A percentile compares a stretch with the other conserved stretches of the same genome.
Conservation (phyloP, 2,888 invertebrate genomes). For the Pardosa pseudoannulata region DNA sequence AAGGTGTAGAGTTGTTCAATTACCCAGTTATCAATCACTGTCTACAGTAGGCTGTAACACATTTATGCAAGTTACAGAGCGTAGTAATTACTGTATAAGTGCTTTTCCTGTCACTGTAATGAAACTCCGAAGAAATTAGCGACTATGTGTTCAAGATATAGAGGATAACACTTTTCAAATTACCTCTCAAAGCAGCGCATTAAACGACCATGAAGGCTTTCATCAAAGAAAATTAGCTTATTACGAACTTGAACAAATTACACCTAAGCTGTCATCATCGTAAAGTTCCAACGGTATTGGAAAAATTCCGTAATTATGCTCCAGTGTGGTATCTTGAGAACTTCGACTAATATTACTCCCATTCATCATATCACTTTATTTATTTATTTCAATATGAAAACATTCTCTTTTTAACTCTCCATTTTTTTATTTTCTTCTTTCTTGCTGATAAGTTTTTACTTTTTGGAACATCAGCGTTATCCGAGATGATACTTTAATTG, state of each 20-base stretch:
- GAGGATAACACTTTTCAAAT: constrained; percentile 56
- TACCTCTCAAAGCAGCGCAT: constrained; percentile 44
- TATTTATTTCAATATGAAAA: too few species aligned
- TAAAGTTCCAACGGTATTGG: constrained; percentile 40
- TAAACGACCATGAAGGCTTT: constrained; percentile 34
- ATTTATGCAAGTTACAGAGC: constrained; percentile 45
- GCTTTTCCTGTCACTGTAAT: constrained; percentile 40
- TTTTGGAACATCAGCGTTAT: too few species aligned
- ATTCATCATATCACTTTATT: too few species aligned
- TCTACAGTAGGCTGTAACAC: constrained; percentile 33
- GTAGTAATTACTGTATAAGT: constrained; percentile 55
- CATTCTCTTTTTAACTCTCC: too few species aligned
- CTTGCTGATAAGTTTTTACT: too few species aligned
- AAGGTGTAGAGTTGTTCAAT: constrained; percentile 53
- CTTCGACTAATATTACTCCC: too few species aligned
- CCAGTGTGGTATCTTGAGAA: background rate
- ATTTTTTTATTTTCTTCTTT: too few species aligned
- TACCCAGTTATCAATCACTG: constrained; percentile 58
- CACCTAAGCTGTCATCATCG: constrained; percentile 28
- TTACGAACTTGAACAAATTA: constrained; percentile 45
- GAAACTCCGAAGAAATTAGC: constrained; percentile 60
- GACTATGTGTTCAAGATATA: constrained; percentile 35
- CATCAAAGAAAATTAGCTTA: constrained; percentile 59
- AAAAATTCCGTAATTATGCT: constrained; percentile 44
- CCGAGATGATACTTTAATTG: too few species aligned